Base-by-base conservation (phyloP, 2,797 vertebrate genomes). In the Malurus leucopterus region DNA sequence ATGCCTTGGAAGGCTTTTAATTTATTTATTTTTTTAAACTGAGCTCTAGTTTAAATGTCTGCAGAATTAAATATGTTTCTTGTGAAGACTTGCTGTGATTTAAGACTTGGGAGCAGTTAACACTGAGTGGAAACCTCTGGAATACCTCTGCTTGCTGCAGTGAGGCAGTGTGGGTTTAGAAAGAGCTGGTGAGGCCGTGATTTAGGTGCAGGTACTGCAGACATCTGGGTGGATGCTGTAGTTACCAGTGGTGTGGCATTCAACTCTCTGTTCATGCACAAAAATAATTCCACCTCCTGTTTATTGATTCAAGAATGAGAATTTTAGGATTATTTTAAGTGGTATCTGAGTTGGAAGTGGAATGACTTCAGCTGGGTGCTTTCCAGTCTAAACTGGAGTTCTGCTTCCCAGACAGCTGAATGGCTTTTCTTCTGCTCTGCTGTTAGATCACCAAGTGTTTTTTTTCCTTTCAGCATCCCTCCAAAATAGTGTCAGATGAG, bases 401-500 rank as follows among this genome's bases (percentile, higher is more conserved):
- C 50, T 91, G 86, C 89, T 91, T 92, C 94, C 84, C 90, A 93
- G 91, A 79, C 86, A 92, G 71, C 91, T 77, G 86, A 88, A 91
- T 50, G 69, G 61, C 71, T 92, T 95, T 91, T 91, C 75, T 86
- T 79, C 86, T 84, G 75, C 81, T 92, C 68, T 94, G 88, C 88
- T 92, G 71, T 88, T 83, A 72, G 62, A 91, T 77, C 72, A 77
- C 62, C 24, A 13, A 11, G 54, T 68, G 59, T 89, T 87, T 77
- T 32, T 62, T 57, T 44, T 9, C 3, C 69, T 54, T 90, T 92
- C 72, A 82, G 68, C 78, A 94, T 90, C 62, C 40, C 46, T 94
- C 84, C 91, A 93, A 90, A 91, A 90, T 86, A 92, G 81, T 88
- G 92, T 94, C 93, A 93, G 90, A 90, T 84, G 91, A 93, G 54